Evolutionary conservation across 2,113 vertebrate genomes (phyloP), one percentile per base, ranked within the genome.

Genomic region (Podarcis muralis): DNA sequence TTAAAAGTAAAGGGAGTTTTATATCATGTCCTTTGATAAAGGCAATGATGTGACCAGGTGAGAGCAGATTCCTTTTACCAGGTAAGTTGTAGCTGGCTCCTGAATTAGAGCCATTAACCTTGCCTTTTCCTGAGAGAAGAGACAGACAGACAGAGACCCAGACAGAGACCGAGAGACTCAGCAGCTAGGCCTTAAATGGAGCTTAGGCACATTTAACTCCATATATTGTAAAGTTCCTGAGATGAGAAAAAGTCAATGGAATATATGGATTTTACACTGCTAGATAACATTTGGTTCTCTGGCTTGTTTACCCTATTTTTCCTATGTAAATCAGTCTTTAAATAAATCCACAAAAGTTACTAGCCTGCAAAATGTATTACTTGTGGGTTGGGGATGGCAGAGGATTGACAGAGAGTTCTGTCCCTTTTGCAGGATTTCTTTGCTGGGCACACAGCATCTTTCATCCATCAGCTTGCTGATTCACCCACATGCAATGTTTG

Each of bases 21-120:
- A 9, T 90, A 76, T 77, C 16, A 37, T 83, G 74, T 30, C 23
- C 59, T 77, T 84, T 88, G 72, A 79, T 30, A 65, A 57, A 84
- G 23, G 37, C 62, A 84, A 20, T 35, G 30, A 23, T 68, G 30
- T 68, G 81, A 83, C 40, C 20, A 35, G 37, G 72, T 48, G 87
- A 37, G 71, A 68, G 57, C 22, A 27, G 62, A 12, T n/a, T 81
- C 48, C 7, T 32, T 40, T 68, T 27, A 35, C 27, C n/a, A 35
- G 57, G 30, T 32, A 87, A 22, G 62, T 77, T 77, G 22, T 53
- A 68, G 74, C 53, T 83, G 76, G 62, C 13, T 66, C 71, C 37
- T 40, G 48, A 75, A 88, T 65, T 72, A 32, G 57, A 48, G 27
- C 59, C 57, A 65, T 83, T 83, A 76, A 83, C 20, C 43, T 82